Base-by-base conservation (phyloP, 2,888 invertebrate genomes). In the Latrodectus elegans region DNA sequence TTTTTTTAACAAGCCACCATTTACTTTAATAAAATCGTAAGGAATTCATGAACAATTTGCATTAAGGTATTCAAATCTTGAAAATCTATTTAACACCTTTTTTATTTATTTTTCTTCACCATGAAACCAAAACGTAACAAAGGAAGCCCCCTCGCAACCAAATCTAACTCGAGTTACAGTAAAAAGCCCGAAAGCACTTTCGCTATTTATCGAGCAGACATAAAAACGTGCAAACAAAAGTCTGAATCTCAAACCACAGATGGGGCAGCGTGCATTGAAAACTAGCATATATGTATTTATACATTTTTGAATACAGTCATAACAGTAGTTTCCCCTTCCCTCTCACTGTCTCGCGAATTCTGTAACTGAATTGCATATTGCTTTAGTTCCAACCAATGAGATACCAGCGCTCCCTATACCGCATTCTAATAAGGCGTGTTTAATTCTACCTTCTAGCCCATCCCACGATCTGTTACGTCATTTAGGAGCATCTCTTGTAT, bases 391-490 rank as follows among this genome's bases (percentile, higher is more conserved):
- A 60, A 73, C 86, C 86, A 86, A 86, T 86, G 52, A 76, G 76
- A 55, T 72, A 15, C 72, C 68, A 86, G 76, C 81, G 17, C 74
- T 26, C 67, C 65, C 81, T 70, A 55, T 76, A 72, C 81, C 26
- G 72, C 76, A 86, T 86, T 86, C 86, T 86, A 86, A 86, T 86
- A 86, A 86, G 86, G 81, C 81, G 86, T 81, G 86, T 86, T 86
- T 86, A 86, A 86, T 86, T 86, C 76, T 65, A 77, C 81, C 76
- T 81, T 74, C 76, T 74, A 81, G 86, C 81, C 86, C 86, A 86
- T 81, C 86, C 86, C 86, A 68, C 86, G 72, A 81, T 81, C 81
- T 38, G 86, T 86, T 86, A 86, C 86, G 86, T 86, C 86, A 86
- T 86, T 86, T 81, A 86, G 75, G 85, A 85, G 80, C 80, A 71